A percentile compares a stretch with the other conserved stretches of the same genome.
phyloP scores from a whole-genome alignment of 1,140 invertebrate genomes.

The Nephila pilipes region DNA sequence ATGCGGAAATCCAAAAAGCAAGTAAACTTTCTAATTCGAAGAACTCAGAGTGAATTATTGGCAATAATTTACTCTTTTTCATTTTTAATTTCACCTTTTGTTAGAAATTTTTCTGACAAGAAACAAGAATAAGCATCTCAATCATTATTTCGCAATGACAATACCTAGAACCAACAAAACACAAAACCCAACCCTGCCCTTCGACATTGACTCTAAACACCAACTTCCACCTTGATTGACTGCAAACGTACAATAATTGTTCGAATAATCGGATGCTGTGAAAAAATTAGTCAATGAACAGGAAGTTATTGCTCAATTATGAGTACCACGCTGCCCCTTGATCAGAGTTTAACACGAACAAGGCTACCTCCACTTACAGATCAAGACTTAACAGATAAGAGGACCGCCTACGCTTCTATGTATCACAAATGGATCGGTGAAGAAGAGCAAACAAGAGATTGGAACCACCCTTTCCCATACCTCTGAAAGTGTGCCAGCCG shows the following conservation, averaged over 20 bases:
- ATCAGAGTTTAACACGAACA: neutral
- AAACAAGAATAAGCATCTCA: too few species aligned
- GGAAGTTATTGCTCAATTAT: constrained; percentile 32
- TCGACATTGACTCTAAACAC: neutral
- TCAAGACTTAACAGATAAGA: neutral
- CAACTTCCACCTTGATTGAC: neutral
- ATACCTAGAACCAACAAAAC: too few species aligned
- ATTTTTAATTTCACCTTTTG: too few species aligned
- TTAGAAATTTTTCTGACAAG: too few species aligned
- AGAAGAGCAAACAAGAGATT: constrained; percentile 74
- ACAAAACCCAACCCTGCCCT: neutral
- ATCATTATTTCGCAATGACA: too few species aligned
- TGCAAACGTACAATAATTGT: neutral
- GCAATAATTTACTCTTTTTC: too few species aligned
- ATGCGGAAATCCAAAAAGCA: too few species aligned
- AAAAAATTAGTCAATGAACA: constrained; percentile 28
- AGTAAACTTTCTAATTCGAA: too few species aligned
- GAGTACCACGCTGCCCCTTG: neutral
- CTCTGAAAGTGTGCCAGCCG: constrained; percentile 67
- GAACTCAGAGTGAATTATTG: too few species aligned
- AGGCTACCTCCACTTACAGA: constrained; percentile 10
- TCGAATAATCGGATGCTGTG: neutral
- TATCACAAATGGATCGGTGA: constrained; percentile 67
- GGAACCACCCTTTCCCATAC: constrained; percentile 58
- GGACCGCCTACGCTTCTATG: constrained; percentile 25